Percentiles rank a stretch among this genome's conserved stretches.
These are phyloP conservation scores for Lemur catta DNA, from an alignment of 2,797 vertebrate genomes.

Conservation along the genomic window DNA sequence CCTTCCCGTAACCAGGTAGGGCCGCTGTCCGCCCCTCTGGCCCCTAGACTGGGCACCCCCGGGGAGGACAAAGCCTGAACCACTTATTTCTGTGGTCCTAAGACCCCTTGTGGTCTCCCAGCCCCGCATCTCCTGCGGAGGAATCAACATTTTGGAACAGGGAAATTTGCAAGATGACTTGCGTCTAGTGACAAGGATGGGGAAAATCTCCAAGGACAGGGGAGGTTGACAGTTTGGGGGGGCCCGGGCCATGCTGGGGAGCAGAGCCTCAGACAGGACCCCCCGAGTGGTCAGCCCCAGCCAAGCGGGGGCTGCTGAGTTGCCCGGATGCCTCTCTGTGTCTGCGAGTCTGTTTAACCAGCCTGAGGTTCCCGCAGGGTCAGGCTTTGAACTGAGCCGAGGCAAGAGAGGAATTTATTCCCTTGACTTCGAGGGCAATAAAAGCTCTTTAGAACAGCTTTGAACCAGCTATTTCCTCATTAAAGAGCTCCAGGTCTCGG, in stretches of 20 bases:
- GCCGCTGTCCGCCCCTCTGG: background rate
- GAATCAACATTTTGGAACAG: background rate
- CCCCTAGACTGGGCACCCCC: background rate
- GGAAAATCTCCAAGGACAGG: background rate
- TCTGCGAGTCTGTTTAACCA: background rate
- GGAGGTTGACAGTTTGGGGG: background rate
- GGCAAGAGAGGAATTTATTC: background rate
- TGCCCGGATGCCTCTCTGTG: background rate
- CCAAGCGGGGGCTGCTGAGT: rapidly evolving
- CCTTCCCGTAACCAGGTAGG: background rate
- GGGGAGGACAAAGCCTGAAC: background rate
- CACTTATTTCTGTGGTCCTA: too few species aligned
- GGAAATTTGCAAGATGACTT: background rate
- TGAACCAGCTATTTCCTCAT: background rate
- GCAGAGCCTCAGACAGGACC: background rate
- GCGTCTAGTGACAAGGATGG: background rate
- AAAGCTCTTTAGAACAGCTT: slow-evolving; percentile 16
- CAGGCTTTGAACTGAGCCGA: background rate
- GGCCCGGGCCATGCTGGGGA: rapidly evolving
- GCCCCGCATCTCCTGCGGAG: background rate
- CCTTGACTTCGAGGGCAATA: background rate
- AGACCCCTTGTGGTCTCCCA: background rate
- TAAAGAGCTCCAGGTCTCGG: background rate
- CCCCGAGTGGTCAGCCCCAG: background rate
- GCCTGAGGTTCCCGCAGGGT: background rate